Evolutionary conservation across 2,888 invertebrate genomes (phyloP).

Genomic region (Cerastis rubricosa): DNA sequence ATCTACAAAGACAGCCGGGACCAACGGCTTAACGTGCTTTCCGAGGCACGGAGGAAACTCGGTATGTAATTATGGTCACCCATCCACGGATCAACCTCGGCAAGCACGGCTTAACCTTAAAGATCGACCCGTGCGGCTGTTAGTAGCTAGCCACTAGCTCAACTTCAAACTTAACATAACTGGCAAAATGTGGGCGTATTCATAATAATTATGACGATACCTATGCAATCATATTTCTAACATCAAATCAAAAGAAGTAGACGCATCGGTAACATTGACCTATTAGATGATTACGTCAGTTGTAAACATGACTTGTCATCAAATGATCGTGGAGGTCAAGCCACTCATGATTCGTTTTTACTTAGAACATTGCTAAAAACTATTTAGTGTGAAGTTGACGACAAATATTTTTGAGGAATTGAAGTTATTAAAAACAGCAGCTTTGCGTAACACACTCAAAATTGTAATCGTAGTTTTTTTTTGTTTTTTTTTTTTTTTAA

Average conservation of each 20-base stretch:
- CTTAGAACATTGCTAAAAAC: conserved; percentile 29
- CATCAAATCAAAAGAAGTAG: conserved; percentile 1
- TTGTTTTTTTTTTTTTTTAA: too few relatives aligned
- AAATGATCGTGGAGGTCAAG: conserved; percentile 32
- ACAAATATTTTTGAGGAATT: conserved; percentile 9
- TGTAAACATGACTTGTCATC: conserved; percentile 38
- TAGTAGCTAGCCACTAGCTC: too few relatives aligned
- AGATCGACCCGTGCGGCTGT: too few relatives aligned
- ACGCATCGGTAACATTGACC: conserved; percentile 52
- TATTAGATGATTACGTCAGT: conserved; percentile 51
- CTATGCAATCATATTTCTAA: conserved; percentile 2
- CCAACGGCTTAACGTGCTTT: too few relatives aligned
- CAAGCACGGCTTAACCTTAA: too few relatives aligned
- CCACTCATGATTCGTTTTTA: conserved; percentile 34
- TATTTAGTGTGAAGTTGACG: conserved; percentile 14
- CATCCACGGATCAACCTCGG: too few relatives aligned
- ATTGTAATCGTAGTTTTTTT: too few relatives aligned
- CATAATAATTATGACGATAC: not conserved
- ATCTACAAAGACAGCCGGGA: too few relatives aligned
- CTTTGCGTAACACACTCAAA: not conserved
- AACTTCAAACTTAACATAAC: too few relatives aligned
- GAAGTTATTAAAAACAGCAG: not conserved
- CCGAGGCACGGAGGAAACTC: too few relatives aligned
- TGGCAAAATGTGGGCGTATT: not conserved
- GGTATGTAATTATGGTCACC: too few relatives aligned